These are phyloP conservation scores for Tipula confusa DNA, from an alignment of 2,888 invertebrate species.

Conservation along the genomic window DNA sequence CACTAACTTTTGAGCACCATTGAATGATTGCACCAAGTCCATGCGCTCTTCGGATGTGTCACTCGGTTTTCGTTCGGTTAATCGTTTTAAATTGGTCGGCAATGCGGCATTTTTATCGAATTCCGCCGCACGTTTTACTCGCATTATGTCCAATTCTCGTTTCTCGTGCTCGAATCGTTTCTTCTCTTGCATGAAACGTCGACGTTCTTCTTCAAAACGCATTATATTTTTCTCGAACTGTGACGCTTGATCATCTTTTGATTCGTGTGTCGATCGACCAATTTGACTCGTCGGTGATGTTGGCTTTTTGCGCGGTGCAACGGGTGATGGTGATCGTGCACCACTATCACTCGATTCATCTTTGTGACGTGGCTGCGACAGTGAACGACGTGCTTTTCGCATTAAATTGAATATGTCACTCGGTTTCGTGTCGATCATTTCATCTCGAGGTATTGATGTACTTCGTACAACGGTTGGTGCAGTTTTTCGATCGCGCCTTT, in stretches of 20 bases:
- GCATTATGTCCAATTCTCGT: slow-evolving; percentile 50
- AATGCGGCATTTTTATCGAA: slow-evolving; percentile 39
- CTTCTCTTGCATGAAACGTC: slow-evolving; percentile 50
- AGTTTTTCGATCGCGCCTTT: slow-evolving; percentile 45
- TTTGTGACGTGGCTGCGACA: slow-evolving; percentile 47
- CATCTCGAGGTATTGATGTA: slow-evolving; percentile 45
- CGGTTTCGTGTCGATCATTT: slow-evolving; percentile 39
- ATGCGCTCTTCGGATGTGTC: neutral
- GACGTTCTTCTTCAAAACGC: slow-evolving; percentile 47
- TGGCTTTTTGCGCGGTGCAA: neutral
- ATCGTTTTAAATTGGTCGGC: neutral
- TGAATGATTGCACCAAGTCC: neutral
- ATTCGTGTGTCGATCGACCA: neutral
- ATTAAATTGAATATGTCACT: slow-evolving; percentile 38
- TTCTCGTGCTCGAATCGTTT: slow-evolving; percentile 52
- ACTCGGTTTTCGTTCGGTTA: neutral
- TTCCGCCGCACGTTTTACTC: slow-evolving; percentile 45
- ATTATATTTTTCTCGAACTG: slow-evolving; percentile 46
- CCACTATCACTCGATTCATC: slow-evolving; percentile 47
- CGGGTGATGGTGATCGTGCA: slow-evolving; percentile 36
- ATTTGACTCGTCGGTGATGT: slow-evolving; percentile 30
- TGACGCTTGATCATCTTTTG: slow-evolving; percentile 39
- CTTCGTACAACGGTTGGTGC: slow-evolving; percentile 48
- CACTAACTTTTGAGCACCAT: neutral
- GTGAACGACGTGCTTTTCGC: slow-evolving; percentile 43